phyloP scores from a whole-genome alignment of 1,140 invertebrate species.

The Diprion similis region DNA sequence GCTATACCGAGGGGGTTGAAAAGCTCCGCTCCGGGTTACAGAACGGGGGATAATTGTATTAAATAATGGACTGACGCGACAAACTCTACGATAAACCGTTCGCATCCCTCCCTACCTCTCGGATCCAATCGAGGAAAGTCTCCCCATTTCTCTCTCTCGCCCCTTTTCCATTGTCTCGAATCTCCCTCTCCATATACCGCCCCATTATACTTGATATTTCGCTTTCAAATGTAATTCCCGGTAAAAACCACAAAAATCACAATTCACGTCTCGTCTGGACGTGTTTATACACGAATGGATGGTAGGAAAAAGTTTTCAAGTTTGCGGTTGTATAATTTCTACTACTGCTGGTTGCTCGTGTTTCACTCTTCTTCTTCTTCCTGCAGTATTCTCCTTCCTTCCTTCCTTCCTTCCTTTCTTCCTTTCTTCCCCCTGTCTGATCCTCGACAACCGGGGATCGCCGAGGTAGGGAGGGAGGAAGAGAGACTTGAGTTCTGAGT shows the following conservation, averaged over 20 bases:
- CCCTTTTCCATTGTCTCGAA: not conserved
- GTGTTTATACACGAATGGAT: too few relatives aligned
- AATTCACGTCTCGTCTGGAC: too few relatives aligned
- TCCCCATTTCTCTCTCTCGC: not conserved
- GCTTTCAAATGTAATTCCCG: too few relatives aligned
- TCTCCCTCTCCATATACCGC: not conserved
- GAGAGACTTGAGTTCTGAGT: not conserved
- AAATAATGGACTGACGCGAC: slow-evolving; percentile 5
- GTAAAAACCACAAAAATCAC: too few relatives aligned
- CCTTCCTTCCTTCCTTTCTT: not conserved
- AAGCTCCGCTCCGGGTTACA: slow-evolving; percentile 3
- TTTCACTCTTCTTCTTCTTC: too few relatives aligned
- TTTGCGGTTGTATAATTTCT: too few relatives aligned
- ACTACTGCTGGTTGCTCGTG: too few relatives aligned
- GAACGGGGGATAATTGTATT: not conserved
- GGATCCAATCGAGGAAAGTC: not conserved
- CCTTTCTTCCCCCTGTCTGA: not conserved
- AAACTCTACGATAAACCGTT: not conserved
- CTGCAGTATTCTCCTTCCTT: not conserved
- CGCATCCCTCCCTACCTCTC: not conserved
- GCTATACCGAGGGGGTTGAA: not conserved
- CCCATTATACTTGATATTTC: not conserved
- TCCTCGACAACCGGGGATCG: not conserved
- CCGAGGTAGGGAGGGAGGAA: not conserved
- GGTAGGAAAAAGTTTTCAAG: too few relatives aligned